Base-by-base conservation (phyloP, 2,797 vertebrate genomes). In the Tokudaia muenninki region DNA sequence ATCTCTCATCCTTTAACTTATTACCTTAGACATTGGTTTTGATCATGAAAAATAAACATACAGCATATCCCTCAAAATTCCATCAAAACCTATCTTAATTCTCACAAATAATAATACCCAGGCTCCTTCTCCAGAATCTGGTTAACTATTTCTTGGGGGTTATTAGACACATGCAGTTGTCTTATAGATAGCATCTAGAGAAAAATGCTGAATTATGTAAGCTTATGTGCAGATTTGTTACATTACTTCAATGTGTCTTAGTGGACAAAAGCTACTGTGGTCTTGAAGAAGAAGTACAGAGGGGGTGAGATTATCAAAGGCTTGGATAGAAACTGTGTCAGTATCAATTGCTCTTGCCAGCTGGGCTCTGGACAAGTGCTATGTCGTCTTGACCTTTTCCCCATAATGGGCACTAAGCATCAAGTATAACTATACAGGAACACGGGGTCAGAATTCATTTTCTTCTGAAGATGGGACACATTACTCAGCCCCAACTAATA, bases 371-470 rank as follows among this genome's bases (percentile, higher is more conserved):
- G 79, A 95, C 47, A 16, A 98, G 97, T 97, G 92, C 95, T 98
- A 96, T 97, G 97, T 98, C 95, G 95, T 96, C 74, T 89, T 98
- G 98, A 98, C 98, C 98, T 98, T 98, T 98, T 97, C 95, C 95
- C 75, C 97, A 94, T 98, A 98, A 98, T 97, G 96, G 94, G 91
- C 97, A 95, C 95, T 61, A 98, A 98, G 96, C 93, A 0, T 95
- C n/a, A 29, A 98, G 95, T 97, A 94, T 97, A 98, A 98, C 94
- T 97, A 95, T 96, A 94, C 12, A 1, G 90, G 96, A 98, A 98
- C 97, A 97, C 0, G 93, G 98, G 97, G 98, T 97, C 97, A 98
- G 96, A 98, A 98, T 98, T 97, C 97, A 98, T 98, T 99, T 98
- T 98, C 97, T 98, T 97, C 95, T 92, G 92, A 97, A 98, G 96